Base-by-base conservation (phyloP, 2,113 vertebrate genomes). In the Eulemur macaco region DNA sequence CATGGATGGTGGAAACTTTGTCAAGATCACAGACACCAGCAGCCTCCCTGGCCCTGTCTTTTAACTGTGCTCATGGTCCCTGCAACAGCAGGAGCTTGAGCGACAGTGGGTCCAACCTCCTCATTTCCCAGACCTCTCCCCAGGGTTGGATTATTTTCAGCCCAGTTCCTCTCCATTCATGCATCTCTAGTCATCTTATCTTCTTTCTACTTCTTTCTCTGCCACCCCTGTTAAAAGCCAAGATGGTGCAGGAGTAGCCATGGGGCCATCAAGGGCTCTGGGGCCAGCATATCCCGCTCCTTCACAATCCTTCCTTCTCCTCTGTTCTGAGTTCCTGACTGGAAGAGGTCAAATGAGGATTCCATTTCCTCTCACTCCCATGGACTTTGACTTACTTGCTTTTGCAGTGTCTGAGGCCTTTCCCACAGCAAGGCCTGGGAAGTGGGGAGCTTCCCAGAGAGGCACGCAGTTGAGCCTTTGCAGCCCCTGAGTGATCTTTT, bases 371-470 rank as follows among this genome's bases (percentile, higher is more conserved):
- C 82, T 96, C 82, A 69, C 97, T 98, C 97, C 86, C 84, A 83
- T 95, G 85, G 93, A 86, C 85, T 94, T 91, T 96, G 96, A 78
- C 82, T 97, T 97, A 76, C 77, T 96, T 98, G 92, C 93, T 97
- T 97, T 96, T 74, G 96, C 78, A 52, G 89, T 88, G 66, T 94
- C 83, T 45, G 89, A 91, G 42, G 78, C 92, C 93, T 98, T 98
- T 98, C 98, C 98, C 98, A 98, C 97, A 98, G 97, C 52, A 95
- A 97, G 91, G 95, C 87, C 97, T 97, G 95, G 98, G 97, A 97
- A 86, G 54, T 17, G 84, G 83, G 63, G 86, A 89, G 56, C 81
- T 91, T 93, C 89, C 83, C 76, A 37, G 34, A 93, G 84, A 94
- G 54, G 64, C 73, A 0, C 63, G 39, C 0, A 3, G 73, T 47